Evolutionary conservation across 2,797 vertebrate species (phyloP), one percentile per base, ranked within the genome.

Genomic region (Cercopithecus hamlyni): DNA sequence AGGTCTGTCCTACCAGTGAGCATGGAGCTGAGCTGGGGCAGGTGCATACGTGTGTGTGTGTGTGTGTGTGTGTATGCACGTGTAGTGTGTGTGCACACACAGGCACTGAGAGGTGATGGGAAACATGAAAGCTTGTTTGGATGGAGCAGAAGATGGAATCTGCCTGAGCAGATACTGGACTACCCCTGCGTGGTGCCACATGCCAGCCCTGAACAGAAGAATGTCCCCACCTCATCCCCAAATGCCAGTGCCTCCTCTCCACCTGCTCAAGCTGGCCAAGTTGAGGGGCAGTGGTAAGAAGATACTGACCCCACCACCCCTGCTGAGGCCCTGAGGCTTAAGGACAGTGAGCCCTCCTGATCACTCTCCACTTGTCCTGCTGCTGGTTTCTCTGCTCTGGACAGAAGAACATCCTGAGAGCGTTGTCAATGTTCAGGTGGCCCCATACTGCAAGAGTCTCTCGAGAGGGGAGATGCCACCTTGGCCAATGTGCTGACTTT

Each of bases 31-130:
- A 27, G 33, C 83, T 4, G 24, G 9, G 1, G 27, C 0, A 0
- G 39, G 14, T 22, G 10, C 7, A 4, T 0, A 11, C 1, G 2
- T 43, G 3, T 26, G n/a, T 26, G 39, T n/a, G 64, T 67, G 33
- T 67, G 33, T 67, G 9, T 67, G 17, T n/a, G 64, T 67, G 64
- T 67, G 30, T 33, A 33, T 33, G 36, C 36, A 20, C 4, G 0
- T 58, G 41, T 8, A 67, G 33, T 19, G 33, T 4, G 0, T n/a
- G 2, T 17, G 20, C 48, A 41, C 70, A 26, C 36, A 1, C 36
- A 27, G 27, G 17, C 39, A 0, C 45, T 27, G 50, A 72, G 13
- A 64, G 43, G 52, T 9, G 4, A 19, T 17, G 48, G 36, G 39
- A 61, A 73, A 11, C 19, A 5, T 22, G 52, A 64, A 36, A 11